Conservation (phyloP, 2,888 invertebrate species). For the Aromia moschata region DNA sequence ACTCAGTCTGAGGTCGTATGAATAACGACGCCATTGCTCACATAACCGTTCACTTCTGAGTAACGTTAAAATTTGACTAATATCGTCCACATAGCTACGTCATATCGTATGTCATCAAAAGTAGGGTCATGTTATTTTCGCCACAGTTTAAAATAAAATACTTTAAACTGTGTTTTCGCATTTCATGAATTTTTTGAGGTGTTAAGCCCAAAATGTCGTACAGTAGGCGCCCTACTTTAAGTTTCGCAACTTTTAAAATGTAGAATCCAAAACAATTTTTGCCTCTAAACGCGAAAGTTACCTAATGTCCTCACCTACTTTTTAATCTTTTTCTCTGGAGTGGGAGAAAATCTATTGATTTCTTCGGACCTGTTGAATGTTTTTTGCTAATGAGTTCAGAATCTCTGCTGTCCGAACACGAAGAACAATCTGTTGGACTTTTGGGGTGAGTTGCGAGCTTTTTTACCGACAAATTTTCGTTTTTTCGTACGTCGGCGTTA, state of each 20-base stretch:
- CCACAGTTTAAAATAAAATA: background rate
- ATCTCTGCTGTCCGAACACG: constrained; percentile 28
- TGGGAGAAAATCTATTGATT: constrained; percentile 25
- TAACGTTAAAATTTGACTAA: background rate
- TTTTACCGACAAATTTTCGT: no score
- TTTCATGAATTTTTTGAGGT: no score
- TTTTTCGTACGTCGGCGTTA: no score
- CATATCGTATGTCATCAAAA: background rate
- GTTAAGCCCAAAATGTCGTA: no score
- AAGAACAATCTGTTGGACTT: constrained; percentile 45
- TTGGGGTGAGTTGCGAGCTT: constrained; percentile 36
- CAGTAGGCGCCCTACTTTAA: no score
- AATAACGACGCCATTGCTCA: background rate
- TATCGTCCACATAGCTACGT: background rate
- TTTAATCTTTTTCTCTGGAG: background rate
- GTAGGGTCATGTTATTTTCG: background rate
- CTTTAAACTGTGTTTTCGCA: no score
- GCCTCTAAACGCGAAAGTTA: no score
- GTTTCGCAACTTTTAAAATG: background rate
- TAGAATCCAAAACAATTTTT: background rate
- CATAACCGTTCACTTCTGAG: background rate
- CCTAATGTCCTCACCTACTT: background rate
- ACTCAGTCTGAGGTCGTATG: no score
- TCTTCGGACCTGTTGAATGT: constrained; percentile 28
- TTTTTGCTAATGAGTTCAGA: constrained; percentile 34